Evolutionary conservation across 2,797 vertebrate genomes (phyloP).

Genomic region (Muscicapa comitata): DNA sequence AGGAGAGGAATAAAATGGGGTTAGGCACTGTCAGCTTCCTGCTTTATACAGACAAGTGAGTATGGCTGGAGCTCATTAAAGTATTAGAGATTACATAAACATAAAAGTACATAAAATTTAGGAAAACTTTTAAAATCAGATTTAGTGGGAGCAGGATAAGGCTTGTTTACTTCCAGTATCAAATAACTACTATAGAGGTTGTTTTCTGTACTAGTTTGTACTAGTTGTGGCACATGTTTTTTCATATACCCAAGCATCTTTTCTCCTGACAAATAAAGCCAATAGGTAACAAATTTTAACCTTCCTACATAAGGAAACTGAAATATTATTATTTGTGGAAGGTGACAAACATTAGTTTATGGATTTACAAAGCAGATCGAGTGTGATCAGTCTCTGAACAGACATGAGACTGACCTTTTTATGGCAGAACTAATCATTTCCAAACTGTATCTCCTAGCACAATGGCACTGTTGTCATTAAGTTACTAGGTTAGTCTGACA

Average conservation of each 20-base stretch:
- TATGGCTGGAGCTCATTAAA: neutral
- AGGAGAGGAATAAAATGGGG: neutral
- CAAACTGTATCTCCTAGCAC: neutral
- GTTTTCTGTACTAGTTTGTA: neutral
- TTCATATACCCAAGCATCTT: neutral
- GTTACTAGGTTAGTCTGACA: slow-evolving; percentile 22
- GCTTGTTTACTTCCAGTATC: neutral
- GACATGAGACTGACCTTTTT: neutral
- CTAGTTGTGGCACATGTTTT: neutral
- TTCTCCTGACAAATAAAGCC: neutral
- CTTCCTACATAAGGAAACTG: neutral
- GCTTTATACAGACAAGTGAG: neutral
- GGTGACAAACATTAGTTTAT: neutral
- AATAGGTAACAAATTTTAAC: neutral
- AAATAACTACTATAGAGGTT: neutral
- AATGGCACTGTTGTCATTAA: neutral
- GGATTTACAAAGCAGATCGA: neutral
- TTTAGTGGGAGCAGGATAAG: neutral
- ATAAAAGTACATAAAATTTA: neutral
- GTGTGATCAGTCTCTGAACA: neutral
- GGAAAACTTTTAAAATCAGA: neutral
- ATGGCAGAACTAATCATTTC: neutral
- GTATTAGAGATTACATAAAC: neutral
- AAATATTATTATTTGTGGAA: neutral
- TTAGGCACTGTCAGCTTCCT: neutral